A percentile compares a stretch with the other conserved stretches of the same genome.
These are phyloP conservation scores for Dicrurus megarhynchus DNA, from an alignment of 2,113 vertebrate species.

Conservation along the genomic window DNA sequence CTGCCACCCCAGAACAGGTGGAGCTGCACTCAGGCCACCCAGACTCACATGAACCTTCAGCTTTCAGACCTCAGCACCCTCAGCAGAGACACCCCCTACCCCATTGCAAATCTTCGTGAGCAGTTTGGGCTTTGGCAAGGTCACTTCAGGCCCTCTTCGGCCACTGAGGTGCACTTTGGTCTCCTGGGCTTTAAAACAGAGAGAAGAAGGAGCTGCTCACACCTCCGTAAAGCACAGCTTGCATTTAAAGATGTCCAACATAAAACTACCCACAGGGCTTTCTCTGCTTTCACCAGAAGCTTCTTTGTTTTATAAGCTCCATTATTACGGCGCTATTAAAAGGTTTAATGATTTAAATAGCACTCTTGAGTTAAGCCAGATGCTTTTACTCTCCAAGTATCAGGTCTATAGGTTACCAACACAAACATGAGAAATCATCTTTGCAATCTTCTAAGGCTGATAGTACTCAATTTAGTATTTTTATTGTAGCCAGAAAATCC, in stretches of 20 bases:
- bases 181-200: neutral
- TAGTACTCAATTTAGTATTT: constrained; percentile 44
- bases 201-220: neutral
- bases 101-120: fast-evolving
- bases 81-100: neutral
- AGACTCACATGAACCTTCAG: neutral
- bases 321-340: constrained; percentile 55
- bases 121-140: neutral
- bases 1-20: neutral
- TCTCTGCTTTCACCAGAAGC: neutral
- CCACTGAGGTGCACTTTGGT: neutral
- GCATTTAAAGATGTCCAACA: neutral
- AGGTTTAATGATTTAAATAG: constrained; percentile 55
- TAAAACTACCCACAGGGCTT: neutral
- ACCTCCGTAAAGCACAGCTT: neutral
- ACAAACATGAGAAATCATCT: constrained; percentile 21
- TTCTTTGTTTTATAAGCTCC: constrained; percentile 29
- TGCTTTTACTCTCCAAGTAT: constrained; percentile 18
- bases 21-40: neutral
- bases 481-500: constrained; percentile 49
- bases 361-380: constrained; percentile 33
- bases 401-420: constrained; percentile 40
- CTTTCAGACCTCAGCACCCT: fast-evolving
- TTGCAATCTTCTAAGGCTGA: neutral
- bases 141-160: neutral